Base-by-base conservation (phyloP, 2,797 vertebrate genomes). In the Hybognathus amarus region DNA sequence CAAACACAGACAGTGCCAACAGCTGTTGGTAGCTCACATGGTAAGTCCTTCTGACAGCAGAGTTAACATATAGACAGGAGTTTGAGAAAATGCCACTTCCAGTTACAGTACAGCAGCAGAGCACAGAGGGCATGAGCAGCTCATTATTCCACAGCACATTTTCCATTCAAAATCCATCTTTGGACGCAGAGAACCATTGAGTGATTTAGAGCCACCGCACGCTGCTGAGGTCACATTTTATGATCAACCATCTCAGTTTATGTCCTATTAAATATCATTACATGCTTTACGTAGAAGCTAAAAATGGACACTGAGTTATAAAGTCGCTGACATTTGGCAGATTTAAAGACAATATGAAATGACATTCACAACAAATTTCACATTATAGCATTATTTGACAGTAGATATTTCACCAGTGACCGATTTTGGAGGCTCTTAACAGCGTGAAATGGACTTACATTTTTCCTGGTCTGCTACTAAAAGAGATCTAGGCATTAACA, bases 161-260 rank as follows among this genome's bases (percentile, higher is more conserved):
- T 81, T 71, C 33, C 36, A 70, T 59, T 80, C 36, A 70, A 63
- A 71, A 80, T 59, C 67, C 17, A 38, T 80, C 52, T 61, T 22
- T 80, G 50, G 52, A 59, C 1, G 4, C 56, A 73, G 12, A 61
- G 79, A 50, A 59, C 30, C 15, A 24, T 18, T 22, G 33, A 69
- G 78, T 56, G 50, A 70, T 80, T 80, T 80, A 56, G 24, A 59
- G 47, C 17, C 30, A 70, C 3, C 17, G 66, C 3, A 24, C 20
- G 4, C 40, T 61, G 24, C 54, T 71, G 61, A 71, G 40, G 68
- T 80, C 79, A 80, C 67, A 71, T 71, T 80, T 80, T 80, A 79
- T 24, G 47, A 47, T 59, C 79, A 59, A 42, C 67, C 36, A 59
- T 52, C 9, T 70, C 33, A 24, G 36, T 45, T 81, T 59, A 45